Conservation (phyloP, 1,140 invertebrate species). For the Drosophila guanche region DNA sequence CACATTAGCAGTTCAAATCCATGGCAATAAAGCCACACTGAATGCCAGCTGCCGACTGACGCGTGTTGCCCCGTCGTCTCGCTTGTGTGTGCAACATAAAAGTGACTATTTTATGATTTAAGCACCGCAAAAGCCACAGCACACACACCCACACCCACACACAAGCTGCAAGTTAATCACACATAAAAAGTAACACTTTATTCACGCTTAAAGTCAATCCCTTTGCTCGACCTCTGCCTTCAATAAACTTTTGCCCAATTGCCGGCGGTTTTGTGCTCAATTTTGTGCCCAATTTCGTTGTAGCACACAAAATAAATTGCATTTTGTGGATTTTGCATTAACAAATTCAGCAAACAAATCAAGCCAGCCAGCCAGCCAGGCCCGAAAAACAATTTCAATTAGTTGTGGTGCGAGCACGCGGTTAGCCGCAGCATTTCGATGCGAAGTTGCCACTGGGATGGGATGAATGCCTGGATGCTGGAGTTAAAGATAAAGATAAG, state of each 20-base stretch:
- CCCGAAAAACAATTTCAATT: conserved; percentile 43
- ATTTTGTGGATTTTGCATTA: conserved; percentile 39
- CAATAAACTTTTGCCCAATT: conserved; percentile 19
- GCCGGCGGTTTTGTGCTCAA: background rate
- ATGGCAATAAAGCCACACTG: conserved; percentile 62
- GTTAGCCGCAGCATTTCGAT: conserved; percentile 28
- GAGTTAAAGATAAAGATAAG: too few relatives aligned
- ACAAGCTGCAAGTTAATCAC: conserved; percentile 47
- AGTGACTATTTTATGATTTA: conserved; percentile 67
- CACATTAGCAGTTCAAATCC: conserved; percentile 73
- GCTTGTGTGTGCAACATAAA: conserved; percentile 55
- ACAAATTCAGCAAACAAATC: conserved; percentile 59
- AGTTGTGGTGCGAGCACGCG: conserved; percentile 35
- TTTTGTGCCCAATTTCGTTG: conserved; percentile 1
- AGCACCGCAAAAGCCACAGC: conserved; percentile 60
- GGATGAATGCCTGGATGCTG: background rate
- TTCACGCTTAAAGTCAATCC: conserved; percentile 8
- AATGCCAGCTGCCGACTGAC: conserved; percentile 51
- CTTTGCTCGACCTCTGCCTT: background rate
- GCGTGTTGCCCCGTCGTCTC: conserved; percentile 2
- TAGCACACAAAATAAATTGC: conserved; percentile 34
- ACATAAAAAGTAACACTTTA: conserved; percentile 47
- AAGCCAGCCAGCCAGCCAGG: background rate
- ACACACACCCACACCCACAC: conserved; percentile 36
- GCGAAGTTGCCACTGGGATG: conserved; percentile 17